These are phyloP conservation scores for Hemitrygon akajei DNA, from an alignment of 2,797 vertebrate genomes.

Conservation along the genomic window DNA sequence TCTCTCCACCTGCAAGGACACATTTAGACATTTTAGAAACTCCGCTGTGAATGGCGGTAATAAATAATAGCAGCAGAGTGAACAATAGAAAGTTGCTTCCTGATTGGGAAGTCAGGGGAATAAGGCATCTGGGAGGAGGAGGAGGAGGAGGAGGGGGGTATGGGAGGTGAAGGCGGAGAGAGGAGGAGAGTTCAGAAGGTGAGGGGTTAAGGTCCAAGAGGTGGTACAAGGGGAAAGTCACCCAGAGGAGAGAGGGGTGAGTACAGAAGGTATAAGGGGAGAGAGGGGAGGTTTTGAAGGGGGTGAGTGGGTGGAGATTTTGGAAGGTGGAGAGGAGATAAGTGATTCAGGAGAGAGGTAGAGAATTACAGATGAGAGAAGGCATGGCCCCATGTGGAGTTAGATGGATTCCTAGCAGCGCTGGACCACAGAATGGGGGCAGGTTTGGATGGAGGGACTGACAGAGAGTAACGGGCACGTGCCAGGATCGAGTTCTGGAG, in stretches of 20 bases:
- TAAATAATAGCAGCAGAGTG: conserved; percentile 36
- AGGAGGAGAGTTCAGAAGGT: not conserved
- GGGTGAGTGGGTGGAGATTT: not conserved
- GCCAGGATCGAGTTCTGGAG: no score
- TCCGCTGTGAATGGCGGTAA: no score
- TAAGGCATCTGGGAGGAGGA: no score
- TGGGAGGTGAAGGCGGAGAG: not conserved
- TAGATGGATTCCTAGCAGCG: no score
- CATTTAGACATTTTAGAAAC: no score
- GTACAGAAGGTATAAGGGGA: not conserved
- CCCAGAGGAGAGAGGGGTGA: conserved; percentile 23
- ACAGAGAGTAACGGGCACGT: no score
- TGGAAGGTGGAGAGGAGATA: not conserved
- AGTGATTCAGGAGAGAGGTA: no score
- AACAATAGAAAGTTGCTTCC: not conserved
- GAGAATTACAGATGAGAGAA: no score
- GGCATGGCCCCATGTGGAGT: no score
- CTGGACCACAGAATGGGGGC: no score
- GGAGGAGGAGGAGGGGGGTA: not conserved
- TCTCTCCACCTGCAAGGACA: not conserved
- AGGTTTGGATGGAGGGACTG: no score
- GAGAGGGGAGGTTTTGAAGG: conserved; percentile 40
- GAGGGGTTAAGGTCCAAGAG: no score
- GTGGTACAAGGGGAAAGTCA: conserved; percentile 37
- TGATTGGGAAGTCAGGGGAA: not conserved